phyloP scores from a whole-genome alignment of 2,797 vertebrate genomes.

The Myotis myotis region DNA sequence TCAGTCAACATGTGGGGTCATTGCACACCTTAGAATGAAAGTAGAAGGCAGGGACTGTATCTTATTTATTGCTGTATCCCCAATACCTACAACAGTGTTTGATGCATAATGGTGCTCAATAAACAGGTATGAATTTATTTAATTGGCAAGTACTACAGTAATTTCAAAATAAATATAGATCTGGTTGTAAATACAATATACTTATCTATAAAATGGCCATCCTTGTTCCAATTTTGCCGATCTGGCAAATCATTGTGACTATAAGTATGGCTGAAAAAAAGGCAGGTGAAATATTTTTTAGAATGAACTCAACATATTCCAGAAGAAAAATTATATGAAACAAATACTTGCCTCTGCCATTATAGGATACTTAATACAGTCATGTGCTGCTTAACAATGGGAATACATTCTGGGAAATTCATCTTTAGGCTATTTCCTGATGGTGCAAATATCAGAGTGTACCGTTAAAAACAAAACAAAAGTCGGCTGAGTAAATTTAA shows the following conservation, averaged over 20 bases:
- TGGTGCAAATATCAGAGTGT: not conserved
- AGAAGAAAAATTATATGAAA: not conserved
- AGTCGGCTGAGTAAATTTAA: not conserved
- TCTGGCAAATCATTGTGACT: not conserved
- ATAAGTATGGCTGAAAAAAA: not conserved
- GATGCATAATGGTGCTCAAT: not conserved
- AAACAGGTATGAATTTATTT: not conserved
- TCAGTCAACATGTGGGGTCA: not conserved
- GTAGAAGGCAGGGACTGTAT: not conserved
- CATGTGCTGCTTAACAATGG: not conserved
- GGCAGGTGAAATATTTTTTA: not conserved
- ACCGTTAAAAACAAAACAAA: not conserved
- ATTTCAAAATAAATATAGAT: constrained; percentile 31
- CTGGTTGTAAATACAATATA: not conserved
- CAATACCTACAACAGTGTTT: not conserved
- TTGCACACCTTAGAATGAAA: not conserved
- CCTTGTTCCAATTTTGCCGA: not conserved
- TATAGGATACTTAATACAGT: not conserved
- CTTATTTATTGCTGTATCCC: not conserved
- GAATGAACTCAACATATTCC: not conserved
- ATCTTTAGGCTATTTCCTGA: not conserved
- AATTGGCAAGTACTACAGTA: not conserved
- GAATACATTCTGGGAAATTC: not conserved
- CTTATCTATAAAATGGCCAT: not conserved
- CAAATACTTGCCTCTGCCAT: not conserved